These are phyloP conservation scores for Epizoanthus ramosus DNA, from an alignment of 92 coral and sea anemone species.

Conservation along the genomic window DNA sequence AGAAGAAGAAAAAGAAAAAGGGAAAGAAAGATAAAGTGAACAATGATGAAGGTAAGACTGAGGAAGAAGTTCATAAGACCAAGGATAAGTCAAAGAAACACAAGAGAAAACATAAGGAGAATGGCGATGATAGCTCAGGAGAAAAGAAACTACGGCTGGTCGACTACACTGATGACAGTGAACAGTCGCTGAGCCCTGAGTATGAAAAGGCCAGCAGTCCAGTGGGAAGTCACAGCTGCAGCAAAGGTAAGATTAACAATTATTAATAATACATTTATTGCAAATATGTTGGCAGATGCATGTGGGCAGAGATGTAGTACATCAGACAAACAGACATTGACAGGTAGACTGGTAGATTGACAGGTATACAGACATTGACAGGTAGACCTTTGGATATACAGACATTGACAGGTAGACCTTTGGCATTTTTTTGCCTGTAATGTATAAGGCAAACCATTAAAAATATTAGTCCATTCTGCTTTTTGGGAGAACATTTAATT, in stretches of 20 bases:
- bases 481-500: too few species aligned
- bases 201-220: not conserved
- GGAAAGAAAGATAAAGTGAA: slow-evolving; percentile 47
- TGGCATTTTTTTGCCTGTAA: too few species aligned
- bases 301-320: too few species aligned
- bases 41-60: slow-evolving; percentile 44
- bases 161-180: slow-evolving; percentile 69
- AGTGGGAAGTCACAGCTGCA: slow-evolving; percentile 16
- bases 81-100: slow-evolving; percentile 48
- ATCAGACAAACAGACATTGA: too few species aligned
- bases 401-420: too few species aligned
- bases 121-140: slow-evolving; percentile 33
- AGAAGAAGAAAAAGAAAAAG: slow-evolving; percentile 62
- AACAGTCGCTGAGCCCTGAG: slow-evolving; percentile 14
- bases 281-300: too few species aligned
- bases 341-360: too few species aligned
- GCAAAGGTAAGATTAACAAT: not conserved
- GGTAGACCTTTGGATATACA: too few species aligned
- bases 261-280: too few species aligned
- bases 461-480: too few species aligned
- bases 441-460: too few species aligned
- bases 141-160: slow-evolving; percentile 61
- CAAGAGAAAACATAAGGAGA: slow-evolving; percentile 52
- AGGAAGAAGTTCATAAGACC: slow-evolving; percentile 46
- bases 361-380: too few species aligned